Evolutionary conservation across 2,888 invertebrate genomes (phyloP).

Genomic region (Lagria hirta): DNA sequence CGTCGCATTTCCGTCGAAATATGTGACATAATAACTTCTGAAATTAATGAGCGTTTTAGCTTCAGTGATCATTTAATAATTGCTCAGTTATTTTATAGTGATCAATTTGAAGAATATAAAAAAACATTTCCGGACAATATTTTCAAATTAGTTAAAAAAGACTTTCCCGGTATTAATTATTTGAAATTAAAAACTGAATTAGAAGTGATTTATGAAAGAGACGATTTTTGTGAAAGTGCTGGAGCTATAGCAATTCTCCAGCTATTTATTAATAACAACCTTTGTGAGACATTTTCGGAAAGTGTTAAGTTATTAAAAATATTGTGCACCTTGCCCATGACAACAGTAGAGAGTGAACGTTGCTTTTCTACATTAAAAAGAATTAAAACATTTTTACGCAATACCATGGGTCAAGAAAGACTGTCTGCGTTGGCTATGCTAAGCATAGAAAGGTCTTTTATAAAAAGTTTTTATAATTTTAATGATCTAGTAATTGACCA

Average conservation of each 20-base stretch:
- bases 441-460: slow-evolving; percentile 13
- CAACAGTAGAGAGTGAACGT: slow-evolving; percentile 35
- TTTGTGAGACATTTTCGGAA: slow-evolving; percentile 33
- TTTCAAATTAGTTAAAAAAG: slow-evolving; percentile 17
- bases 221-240: slow-evolving; percentile 29
- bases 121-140: slow-evolving; percentile 30
- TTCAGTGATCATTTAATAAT: slow-evolving; percentile 38
- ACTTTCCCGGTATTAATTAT: slow-evolving; percentile 31
- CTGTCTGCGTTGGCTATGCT: slow-evolving; percentile 36
- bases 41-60: slow-evolving; percentile 34
- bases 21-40: slow-evolving; percentile 36
- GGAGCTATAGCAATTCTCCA: slow-evolving; percentile 25
- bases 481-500: slow-evolving; percentile 19
- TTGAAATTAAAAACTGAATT: slow-evolving; percentile 36
- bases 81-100: slow-evolving; percentile 32
- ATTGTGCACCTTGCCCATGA: slow-evolving; percentile 38
- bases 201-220: slow-evolving; percentile 32
- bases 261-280: slow-evolving; percentile 32
- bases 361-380: slow-evolving; percentile 35
- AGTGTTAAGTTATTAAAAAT: slow-evolving; percentile 36
- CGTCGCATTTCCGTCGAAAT: slow-evolving; percentile 31
- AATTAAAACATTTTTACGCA: slow-evolving; percentile 37
- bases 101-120: slow-evolving; percentile 27
- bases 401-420: slow-evolving; percentile 35
- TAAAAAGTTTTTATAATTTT: slow-evolving; percentile 13